A percentile compares a stretch with the other conserved stretches of the same genome.
Evolutionary conservation across 2,888 invertebrate genomes (phyloP).

Genomic region (Lycophotia porphyrea): DNA sequence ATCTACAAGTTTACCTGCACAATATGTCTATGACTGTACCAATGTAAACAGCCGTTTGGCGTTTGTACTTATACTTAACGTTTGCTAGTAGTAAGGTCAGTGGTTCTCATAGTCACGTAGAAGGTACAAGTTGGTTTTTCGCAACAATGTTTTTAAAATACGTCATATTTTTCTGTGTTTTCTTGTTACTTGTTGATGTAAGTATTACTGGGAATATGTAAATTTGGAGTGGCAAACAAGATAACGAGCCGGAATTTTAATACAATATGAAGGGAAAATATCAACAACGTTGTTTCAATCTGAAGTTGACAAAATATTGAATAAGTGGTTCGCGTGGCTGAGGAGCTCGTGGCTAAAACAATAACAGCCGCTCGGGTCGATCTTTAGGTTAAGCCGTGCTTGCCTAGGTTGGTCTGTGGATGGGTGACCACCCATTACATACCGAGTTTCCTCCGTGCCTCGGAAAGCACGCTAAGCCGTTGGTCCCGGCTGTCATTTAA

Average conservation of each 20-base stretch:
- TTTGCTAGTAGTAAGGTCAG: slow-evolving; percentile 52
- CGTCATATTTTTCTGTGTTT: slow-evolving; percentile 63
- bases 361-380: no score
- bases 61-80: slow-evolving; percentile 61
- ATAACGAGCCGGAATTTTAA: not conserved
- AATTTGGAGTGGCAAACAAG: slow-evolving; percentile 8
- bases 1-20: slow-evolving; percentile 25
- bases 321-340: no score
- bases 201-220: slow-evolving; percentile 59
- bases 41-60: slow-evolving; percentile 51
- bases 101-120: slow-evolving; percentile 46
- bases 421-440: no score
- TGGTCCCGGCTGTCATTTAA: no score
- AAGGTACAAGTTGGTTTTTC: slow-evolving; percentile 30
- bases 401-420: no score
- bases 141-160: slow-evolving; percentile 66
- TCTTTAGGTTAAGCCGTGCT: no score
- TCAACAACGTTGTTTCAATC: not conserved
- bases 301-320: not conserved
- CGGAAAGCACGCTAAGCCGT: no score
- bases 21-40: slow-evolving; percentile 55
- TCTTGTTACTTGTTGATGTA: slow-evolving; percentile 68
- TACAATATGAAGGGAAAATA: not conserved
- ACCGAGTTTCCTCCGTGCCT: no score
- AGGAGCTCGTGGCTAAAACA: no score